A percentile compares a stretch with the other conserved stretches of the same genome.
phyloP scores from a whole-genome alignment of 1,140 invertebrate genomes.

The Dendrolimus kikuchii region DNA sequence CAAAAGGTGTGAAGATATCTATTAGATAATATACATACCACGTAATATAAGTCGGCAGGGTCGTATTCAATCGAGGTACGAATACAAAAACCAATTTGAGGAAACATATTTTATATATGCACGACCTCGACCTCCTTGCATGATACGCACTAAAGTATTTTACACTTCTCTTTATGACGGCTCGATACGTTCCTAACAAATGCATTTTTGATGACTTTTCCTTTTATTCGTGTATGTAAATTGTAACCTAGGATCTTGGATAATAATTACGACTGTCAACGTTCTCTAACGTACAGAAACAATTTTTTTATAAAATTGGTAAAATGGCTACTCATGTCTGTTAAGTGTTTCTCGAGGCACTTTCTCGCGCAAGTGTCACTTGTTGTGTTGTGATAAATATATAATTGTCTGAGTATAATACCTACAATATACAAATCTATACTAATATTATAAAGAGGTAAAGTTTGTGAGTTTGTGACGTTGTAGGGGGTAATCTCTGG shows the following conservation, averaged over 20 bases:
- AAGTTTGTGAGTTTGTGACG: too few relatives aligned
- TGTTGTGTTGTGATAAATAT: too few relatives aligned
- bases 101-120: conserved; percentile 37
- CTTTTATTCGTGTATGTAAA: neutral
- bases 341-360: too few relatives aligned
- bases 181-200: neutral
- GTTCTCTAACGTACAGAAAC: too few relatives aligned
- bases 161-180: conserved; percentile 11
- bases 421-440: too few relatives aligned
- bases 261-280: too few relatives aligned
- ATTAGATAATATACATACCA: conserved; percentile 50
- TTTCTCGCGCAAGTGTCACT: too few relatives aligned
- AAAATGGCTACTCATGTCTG: too few relatives aligned
- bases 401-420: too few relatives aligned
- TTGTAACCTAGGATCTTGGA: neutral
- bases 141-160: conserved; percentile 37
- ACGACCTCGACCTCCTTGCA: conserved; percentile 52
- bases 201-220: conserved; percentile 1
- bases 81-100: conserved; percentile 48
- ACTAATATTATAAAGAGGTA: too few relatives aligned
- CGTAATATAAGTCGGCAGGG: conserved; percentile 45
- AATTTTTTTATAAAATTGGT: too few relatives aligned
- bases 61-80: conserved; percentile 28
- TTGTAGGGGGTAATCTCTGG: too few relatives aligned
- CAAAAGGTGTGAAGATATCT: conserved; percentile 19